Percentiles rank a stretch among this genome's conserved stretches.
These are phyloP conservation scores for Fundulus diaphanus DNA, from an alignment of 2,797 vertebrate genomes.

Conservation along the genomic window DNA sequence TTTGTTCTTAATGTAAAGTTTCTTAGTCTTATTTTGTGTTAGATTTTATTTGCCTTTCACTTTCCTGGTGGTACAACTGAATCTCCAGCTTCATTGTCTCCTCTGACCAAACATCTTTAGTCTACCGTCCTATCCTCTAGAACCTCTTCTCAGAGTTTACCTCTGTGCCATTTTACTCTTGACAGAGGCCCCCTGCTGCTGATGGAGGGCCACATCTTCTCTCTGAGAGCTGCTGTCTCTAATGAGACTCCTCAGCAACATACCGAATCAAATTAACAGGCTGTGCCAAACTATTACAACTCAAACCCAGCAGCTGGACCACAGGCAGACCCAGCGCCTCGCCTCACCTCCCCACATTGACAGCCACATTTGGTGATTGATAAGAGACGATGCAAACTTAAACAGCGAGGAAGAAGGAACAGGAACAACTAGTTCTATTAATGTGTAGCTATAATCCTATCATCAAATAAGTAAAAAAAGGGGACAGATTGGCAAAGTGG, in stretches of 20 bases:
- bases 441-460: not conserved
- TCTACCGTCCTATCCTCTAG: slow-evolving; percentile 18
- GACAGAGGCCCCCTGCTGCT: slow-evolving; percentile 45
- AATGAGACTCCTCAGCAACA: slow-evolving; percentile 72
- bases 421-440: not conserved
- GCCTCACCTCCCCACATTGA: slow-evolving; percentile 49
- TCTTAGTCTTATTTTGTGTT: too few species aligned
- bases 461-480: slow-evolving; percentile 24
- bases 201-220: slow-evolving; percentile 56
- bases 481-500: slow-evolving; percentile 42
- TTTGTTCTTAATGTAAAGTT: too few species aligned
- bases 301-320: slow-evolving; percentile 55
- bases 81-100: slow-evolving; percentile 14
- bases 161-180: slow-evolving; percentile 48
- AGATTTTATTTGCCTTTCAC: too few species aligned
- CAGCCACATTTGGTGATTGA: slow-evolving; percentile 66
- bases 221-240: slow-evolving; percentile 54
- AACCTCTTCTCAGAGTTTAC: slow-evolving; percentile 14
- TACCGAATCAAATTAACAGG: slow-evolving; percentile 77
- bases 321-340: slow-evolving; percentile 39
- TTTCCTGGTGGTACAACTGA: too few species aligned
- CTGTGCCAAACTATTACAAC: slow-evolving; percentile 72
- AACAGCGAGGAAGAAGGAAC: slow-evolving; percentile 12
- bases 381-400: slow-evolving; percentile 66
- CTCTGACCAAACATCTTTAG: slow-evolving; percentile 21